Percentiles rank a stretch among this genome's conserved stretches.
Evolutionary conservation across 2,113 vertebrate genomes (phyloP).

Genomic region (Vombatus ursinus): DNA sequence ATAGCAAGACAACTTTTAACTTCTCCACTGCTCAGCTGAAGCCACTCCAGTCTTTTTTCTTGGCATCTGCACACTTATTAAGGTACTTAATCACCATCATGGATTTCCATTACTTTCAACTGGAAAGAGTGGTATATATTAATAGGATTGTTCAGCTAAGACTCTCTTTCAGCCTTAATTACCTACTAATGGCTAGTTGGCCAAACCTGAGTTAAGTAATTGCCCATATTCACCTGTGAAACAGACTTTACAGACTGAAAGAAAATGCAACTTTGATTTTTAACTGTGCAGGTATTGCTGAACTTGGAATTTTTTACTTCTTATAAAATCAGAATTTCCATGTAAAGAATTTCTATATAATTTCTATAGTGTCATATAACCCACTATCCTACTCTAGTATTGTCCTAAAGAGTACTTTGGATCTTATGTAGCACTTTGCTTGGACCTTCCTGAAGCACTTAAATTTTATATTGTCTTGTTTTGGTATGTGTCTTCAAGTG

Average conservation of each 20-base stretch:
- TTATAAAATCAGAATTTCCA: not conserved
- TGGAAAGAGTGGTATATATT: not conserved
- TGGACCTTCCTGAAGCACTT: not conserved
- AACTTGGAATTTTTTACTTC: not conserved
- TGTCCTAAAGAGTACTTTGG: not conserved
- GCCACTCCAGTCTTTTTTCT: not conserved
- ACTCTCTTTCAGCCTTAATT: not conserved
- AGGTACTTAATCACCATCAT: not conserved
- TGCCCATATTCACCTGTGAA: accelerated
- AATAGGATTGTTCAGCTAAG: not conserved
- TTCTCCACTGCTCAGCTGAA: not conserved
- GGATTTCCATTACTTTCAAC: not conserved
- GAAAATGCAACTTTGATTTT: not conserved
- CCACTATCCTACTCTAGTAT: not conserved
- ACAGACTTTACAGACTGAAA: not conserved
- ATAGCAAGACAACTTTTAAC: not conserved
- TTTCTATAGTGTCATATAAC: not conserved
- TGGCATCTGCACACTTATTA: not conserved
- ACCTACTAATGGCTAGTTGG: not conserved
- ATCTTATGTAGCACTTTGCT: not conserved
- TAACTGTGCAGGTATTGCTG: not conserved
- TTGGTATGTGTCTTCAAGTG: not conserved
- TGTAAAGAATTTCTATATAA: not conserved
- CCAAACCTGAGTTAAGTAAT: not conserved
- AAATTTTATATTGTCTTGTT: not conserved